Base-by-base conservation (phyloP, 2,888 invertebrate genomes). In the Liodrosophila aerea region DNA sequence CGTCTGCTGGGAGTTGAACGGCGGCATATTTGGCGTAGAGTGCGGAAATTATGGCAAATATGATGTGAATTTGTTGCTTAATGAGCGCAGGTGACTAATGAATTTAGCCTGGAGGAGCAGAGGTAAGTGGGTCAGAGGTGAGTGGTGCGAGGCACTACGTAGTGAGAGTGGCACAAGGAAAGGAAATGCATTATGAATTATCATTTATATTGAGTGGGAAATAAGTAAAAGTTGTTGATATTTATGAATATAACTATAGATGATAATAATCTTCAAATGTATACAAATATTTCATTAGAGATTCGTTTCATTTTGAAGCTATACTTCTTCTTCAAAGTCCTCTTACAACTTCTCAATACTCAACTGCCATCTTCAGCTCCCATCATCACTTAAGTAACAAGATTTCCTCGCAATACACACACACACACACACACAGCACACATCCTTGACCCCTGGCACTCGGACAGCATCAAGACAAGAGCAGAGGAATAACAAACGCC, bases 11-110 rank as follows among this genome's bases (percentile, higher is more conserved):
- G 77, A 81, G 49, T 77, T 62, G 18, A 70, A 51, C 54, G 78
- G 36, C 11, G 39, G 36, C 70, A 39, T 64, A 68, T 76, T 81
- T 77, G 75, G 70, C 27, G 1, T 40, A 41, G 33, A 47, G 73
- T 60, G 68, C 39, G 46, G 56, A 76, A 83, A 76, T 69, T 61
- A 80, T 83, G 63, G 70, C 74, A 76, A 80, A 83, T 76, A 83
- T 81, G 85, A 65, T 51, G 72, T 57, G 82, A 73, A 82, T 76
- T 76, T 83, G 29, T 63, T 2, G 57, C 47, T 73, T 80, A 76
- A 76, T 80, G 76, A 83, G 73, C 73, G 63, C 73, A 64, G 65
- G 73, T 68, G 58, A 54, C 59, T 67, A 59, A 72, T 67, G 60
- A 80, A 58, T 78, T 72, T n/a, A 29, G 3, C 2, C 1, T 4